Percentiles rank a stretch among this genome's conserved stretches.
Evolutionary conservation across 2,888 invertebrate species (phyloP).

Genomic region (Linnaemya tessellans): DNA sequence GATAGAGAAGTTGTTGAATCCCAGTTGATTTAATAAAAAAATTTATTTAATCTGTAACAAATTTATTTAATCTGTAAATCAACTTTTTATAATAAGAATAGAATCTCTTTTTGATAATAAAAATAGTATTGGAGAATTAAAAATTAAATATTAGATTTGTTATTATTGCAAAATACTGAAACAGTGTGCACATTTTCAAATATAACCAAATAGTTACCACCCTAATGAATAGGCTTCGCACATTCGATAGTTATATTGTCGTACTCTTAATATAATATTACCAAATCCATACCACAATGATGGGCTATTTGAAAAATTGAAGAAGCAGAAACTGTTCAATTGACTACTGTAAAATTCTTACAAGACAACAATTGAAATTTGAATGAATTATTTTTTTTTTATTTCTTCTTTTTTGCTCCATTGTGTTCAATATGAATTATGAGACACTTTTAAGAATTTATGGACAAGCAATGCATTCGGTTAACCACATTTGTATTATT

Average conservation of each 20-base stretch:
- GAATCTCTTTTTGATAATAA: too few relatives aligned
- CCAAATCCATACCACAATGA: conserved; percentile 40
- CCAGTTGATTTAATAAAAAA: too few relatives aligned
- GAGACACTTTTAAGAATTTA: conserved; percentile 83
- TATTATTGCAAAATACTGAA: too few relatives aligned
- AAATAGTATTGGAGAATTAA: too few relatives aligned
- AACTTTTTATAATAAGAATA: too few relatives aligned
- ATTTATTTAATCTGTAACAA: too few relatives aligned
- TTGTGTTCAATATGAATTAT: conserved; percentile 83
- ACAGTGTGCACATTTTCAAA: too few relatives aligned
- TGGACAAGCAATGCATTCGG: conserved; percentile 79
- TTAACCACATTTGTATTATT: conserved; percentile 79
- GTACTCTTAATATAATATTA: conserved; percentile 20
- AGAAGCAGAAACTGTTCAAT: conserved; percentile 20
- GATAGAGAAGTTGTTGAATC: too few relatives aligned
- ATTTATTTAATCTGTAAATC: too few relatives aligned
- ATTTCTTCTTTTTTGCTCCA: conserved; percentile 74
- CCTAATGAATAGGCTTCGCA: neutral
- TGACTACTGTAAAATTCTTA: conserved; percentile 52
- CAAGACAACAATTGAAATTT: conserved; percentile 54
- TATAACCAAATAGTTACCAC: too few relatives aligned
- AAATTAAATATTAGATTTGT: too few relatives aligned
- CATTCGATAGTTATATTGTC: neutral
- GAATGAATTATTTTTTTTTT: conserved; percentile 49
- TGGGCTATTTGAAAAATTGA: conserved; percentile 29